Percentiles rank a stretch among this genome's conserved stretches.
Evolutionary conservation across 2,113 vertebrate species (phyloP).

Genomic region (Tichodroma muraria): DNA sequence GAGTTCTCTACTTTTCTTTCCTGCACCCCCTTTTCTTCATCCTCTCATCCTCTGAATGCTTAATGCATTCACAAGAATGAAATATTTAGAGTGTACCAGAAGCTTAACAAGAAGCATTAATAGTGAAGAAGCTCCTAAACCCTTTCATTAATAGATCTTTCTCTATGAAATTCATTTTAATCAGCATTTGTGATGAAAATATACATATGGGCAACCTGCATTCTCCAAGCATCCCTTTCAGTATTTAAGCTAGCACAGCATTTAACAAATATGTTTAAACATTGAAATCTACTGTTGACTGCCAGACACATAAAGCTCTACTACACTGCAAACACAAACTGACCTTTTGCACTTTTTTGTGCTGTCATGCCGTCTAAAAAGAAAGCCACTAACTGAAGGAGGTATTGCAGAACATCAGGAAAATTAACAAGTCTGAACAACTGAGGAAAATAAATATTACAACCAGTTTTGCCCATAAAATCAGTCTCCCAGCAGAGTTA

Average conservation of each 20-base stretch:
- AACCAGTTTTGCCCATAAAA: neutral
- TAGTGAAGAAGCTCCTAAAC: neutral
- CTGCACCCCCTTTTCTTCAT: neutral
- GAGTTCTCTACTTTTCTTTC: neutral
- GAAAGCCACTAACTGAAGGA: neutral
- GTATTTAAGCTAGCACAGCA: neutral
- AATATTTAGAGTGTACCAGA: neutral
- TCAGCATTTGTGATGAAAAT: neutral
- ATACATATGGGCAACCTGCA: neutral
- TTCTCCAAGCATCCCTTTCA: neutral
- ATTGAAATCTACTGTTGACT: neutral
- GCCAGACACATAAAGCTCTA: neutral
- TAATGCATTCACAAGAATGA: neutral
- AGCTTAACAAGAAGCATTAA: neutral
- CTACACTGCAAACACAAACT: neutral
- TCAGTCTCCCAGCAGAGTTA: neutral
- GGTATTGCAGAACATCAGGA: neutral
- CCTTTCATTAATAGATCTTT: neutral
- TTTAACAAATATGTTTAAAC: neutral
- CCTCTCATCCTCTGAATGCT: neutral
- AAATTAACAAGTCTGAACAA: neutral
- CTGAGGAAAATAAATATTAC: neutral
- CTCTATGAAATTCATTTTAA: neutral
- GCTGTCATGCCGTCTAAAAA: neutral
- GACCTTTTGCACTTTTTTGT: neutral